Evolutionary conservation across 2,888 invertebrate species (phyloP).

Genomic region (Diadegma fenestrale): DNA sequence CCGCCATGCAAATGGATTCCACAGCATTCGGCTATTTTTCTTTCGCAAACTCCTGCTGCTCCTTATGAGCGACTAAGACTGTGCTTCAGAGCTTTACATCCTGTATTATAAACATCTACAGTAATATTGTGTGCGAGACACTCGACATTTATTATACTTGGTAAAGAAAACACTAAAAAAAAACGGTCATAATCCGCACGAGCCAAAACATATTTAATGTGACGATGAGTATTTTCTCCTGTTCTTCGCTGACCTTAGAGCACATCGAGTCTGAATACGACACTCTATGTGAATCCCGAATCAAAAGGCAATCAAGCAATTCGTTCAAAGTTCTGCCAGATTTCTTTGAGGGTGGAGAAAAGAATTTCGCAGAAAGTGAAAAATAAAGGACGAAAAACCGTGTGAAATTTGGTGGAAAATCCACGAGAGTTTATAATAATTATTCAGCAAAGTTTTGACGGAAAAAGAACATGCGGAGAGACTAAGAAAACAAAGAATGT

Average conservation of each 20-base stretch:
- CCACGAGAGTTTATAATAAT: not conserved
- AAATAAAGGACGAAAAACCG: not conserved
- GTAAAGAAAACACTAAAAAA: not conserved
- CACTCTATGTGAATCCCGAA: not conserved
- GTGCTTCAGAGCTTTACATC: not conserved
- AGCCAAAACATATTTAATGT: not conserved
- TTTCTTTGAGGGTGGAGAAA: not conserved
- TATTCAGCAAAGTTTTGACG: not conserved
- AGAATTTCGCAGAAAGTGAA: not conserved
- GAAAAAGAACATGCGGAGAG: not conserved
- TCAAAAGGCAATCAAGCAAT: not conserved
- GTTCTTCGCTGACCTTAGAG: not conserved
- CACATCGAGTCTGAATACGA: not conserved
- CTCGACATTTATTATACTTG: conserved; percentile 17
- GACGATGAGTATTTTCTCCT: not conserved
- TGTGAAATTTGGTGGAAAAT: not conserved
- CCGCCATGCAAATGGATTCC: not conserved
- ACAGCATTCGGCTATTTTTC: conserved; percentile 42
- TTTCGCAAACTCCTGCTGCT: conserved; percentile 36
- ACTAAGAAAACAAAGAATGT: not conserved
- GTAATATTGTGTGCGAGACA: not conserved
- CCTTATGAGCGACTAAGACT: conserved; percentile 24
- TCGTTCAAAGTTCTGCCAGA: not conserved
- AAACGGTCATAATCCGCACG: not conserved
- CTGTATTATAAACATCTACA: conserved; percentile 5